phyloP scores from a whole-genome alignment of 2,113 vertebrate genomes.

The Pheucticus melanocephalus region DNA sequence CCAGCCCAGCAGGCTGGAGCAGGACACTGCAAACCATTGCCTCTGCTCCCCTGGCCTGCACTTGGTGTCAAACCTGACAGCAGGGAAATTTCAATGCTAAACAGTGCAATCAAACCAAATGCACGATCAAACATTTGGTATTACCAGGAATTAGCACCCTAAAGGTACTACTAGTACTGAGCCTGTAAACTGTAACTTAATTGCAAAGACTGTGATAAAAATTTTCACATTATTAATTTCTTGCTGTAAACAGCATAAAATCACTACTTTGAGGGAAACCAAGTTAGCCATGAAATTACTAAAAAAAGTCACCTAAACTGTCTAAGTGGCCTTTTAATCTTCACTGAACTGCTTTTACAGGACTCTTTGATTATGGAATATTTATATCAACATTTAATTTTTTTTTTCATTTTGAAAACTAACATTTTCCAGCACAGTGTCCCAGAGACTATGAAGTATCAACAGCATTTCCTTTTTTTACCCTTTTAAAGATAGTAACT shows the following conservation, averaged over 20 bases:
- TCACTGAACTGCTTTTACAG: neutral
- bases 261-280: neutral
- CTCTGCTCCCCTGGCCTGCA: accelerated
- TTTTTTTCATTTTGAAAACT: neutral
- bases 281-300: neutral
- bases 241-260: neutral
- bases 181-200: neutral
- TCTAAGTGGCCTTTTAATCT: neutral
- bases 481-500: neutral
- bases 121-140: neutral
- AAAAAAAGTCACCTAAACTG: neutral
- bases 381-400: neutral
- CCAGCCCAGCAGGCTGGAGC: neutral
- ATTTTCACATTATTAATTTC: neutral
- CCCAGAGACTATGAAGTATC: neutral
- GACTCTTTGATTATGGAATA: neutral
- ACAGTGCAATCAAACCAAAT: neutral
- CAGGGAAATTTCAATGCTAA: neutral
- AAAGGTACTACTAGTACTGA: neutral
- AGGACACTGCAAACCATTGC: neutral
- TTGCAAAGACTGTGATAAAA: neutral
- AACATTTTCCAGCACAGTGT: neutral
- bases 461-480: neutral
- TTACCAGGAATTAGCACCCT: neutral
- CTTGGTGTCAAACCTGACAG: neutral